phyloP scores from a whole-genome alignment of 2,113 vertebrate genomes.

The Climacteris rufus region DNA sequence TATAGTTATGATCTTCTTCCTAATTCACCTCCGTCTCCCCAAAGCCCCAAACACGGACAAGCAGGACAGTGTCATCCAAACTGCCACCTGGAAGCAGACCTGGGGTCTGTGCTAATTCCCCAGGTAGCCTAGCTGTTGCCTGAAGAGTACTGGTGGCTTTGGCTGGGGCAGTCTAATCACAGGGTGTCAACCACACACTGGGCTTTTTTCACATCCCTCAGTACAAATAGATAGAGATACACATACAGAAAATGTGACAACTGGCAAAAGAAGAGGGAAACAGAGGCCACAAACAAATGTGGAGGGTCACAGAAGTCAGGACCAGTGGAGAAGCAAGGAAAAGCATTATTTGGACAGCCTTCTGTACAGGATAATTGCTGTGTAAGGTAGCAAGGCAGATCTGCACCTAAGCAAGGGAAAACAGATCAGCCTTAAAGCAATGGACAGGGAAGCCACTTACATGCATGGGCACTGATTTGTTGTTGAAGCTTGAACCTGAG shows the following conservation, averaged over 20 bases:
- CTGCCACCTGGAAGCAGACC: not conserved
- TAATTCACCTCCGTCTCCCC: not conserved
- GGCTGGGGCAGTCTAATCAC: not conserved
- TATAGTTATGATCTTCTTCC: not conserved
- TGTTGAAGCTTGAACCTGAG: not conserved
- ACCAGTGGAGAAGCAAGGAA: not conserved
- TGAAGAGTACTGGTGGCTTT: not conserved
- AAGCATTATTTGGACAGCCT: not conserved
- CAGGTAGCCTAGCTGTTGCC: not conserved
- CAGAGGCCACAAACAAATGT: not conserved
- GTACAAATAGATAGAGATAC: not conserved
- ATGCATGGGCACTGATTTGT: rapidly evolving
- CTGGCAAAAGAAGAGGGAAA: not conserved
- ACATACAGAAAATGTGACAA: not conserved
- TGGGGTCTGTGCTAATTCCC: not conserved
- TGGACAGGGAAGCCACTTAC: not conserved
- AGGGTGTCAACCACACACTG: not conserved
- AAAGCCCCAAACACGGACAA: not conserved
- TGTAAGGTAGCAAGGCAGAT: not conserved
- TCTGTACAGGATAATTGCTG: not conserved
- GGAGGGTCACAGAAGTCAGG: not conserved
- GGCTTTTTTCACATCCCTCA: not conserved
- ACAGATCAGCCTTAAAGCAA: not conserved
- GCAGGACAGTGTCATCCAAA: not conserved
- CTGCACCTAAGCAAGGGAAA: not conserved